Conservation (phyloP, 2,888 invertebrate species). For the Lutraria lutraria region DNA sequence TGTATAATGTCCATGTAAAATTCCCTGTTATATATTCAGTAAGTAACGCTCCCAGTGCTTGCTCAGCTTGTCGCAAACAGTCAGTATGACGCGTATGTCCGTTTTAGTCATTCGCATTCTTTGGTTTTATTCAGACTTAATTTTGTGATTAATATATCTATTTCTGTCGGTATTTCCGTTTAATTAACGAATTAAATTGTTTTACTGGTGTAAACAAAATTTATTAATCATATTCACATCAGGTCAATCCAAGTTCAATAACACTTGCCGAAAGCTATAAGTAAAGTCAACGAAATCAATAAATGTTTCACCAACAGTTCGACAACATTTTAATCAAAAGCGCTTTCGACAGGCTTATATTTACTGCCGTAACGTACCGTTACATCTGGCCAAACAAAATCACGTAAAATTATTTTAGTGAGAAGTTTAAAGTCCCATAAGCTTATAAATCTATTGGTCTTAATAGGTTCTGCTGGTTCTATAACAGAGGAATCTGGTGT, state of each 20-base stretch:
- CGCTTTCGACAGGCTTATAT: background rate
- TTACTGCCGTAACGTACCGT: too few relatives aligned
- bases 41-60: background rate
- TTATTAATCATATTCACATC: background rate
- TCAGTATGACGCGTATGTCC: background rate
- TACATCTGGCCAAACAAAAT: too few relatives aligned
- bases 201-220: background rate
- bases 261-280: background rate
- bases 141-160: background rate
- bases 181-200: slow-evolving; percentile 16
- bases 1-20: background rate
- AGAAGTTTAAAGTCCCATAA: too few relatives aligned
- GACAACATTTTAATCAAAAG: background rate
- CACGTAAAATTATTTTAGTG: too few relatives aligned
- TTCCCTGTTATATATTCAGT: background rate
- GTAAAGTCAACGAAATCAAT: background rate
- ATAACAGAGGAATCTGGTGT: too few relatives aligned
- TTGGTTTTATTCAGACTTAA: background rate
- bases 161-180: background rate
- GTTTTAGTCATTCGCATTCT: slow-evolving; percentile 6
- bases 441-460: too few relatives aligned
- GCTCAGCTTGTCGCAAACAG: background rate
- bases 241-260: background rate
- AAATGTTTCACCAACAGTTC: background rate
- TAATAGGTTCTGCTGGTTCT: too few relatives aligned